Percentiles rank a stretch among this genome's conserved stretches.
Evolutionary conservation across 1,140 invertebrate species (phyloP).

Genomic region (Drosophila hydei): DNA sequence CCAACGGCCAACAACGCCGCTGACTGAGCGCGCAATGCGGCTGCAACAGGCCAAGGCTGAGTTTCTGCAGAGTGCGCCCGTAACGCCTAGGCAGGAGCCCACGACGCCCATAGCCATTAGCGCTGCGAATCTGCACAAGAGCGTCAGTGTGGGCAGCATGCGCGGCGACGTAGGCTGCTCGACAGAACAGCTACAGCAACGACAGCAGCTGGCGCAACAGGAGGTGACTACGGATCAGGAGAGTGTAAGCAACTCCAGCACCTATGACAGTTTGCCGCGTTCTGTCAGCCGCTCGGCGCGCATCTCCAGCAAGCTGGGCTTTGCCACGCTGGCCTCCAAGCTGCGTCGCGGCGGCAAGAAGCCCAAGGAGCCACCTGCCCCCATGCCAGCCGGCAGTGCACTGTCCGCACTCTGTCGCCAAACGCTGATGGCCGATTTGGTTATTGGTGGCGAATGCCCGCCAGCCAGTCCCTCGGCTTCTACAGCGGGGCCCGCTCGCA

Average conservation of each 20-base stretch:
- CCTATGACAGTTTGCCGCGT: slow-evolving; percentile 73
- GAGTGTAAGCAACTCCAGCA: slow-evolving; percentile 62
- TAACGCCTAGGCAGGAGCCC: slow-evolving; percentile 56
- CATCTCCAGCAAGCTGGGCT: slow-evolving; percentile 85
- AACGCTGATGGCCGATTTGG: slow-evolving; percentile 66
- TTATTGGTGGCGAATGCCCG: slow-evolving; percentile 42
- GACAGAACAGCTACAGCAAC: slow-evolving; percentile 14
- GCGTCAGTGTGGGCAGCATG: slow-evolving; percentile 90
- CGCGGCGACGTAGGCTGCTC: slow-evolving; percentile 23
- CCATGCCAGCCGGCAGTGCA: slow-evolving; percentile 46
- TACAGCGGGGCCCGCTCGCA: slow-evolving; percentile 9
- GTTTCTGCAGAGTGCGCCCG: slow-evolving; percentile 84
- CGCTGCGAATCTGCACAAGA: slow-evolving; percentile 84
- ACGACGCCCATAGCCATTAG: slow-evolving; percentile 34
- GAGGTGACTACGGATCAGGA: slow-evolving; percentile 69
- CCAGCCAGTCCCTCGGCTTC: slow-evolving; percentile 52
- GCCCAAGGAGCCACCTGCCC: slow-evolving; percentile 46
- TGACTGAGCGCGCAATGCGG: slow-evolving; percentile 85
- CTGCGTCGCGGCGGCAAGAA: slow-evolving; percentile 84
- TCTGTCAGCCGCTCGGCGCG: slow-evolving; percentile 66
- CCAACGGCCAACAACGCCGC: slow-evolving; percentile 66
- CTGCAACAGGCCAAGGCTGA: slow-evolving; percentile 87
- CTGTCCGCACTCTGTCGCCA: slow-evolving; percentile 73
- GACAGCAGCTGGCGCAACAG: slow-evolving; percentile 35
- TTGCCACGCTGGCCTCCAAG: slow-evolving; percentile 87